Conservation (phyloP, 2,113 vertebrate genomes). For the Xiphophorus maculatus region DNA sequence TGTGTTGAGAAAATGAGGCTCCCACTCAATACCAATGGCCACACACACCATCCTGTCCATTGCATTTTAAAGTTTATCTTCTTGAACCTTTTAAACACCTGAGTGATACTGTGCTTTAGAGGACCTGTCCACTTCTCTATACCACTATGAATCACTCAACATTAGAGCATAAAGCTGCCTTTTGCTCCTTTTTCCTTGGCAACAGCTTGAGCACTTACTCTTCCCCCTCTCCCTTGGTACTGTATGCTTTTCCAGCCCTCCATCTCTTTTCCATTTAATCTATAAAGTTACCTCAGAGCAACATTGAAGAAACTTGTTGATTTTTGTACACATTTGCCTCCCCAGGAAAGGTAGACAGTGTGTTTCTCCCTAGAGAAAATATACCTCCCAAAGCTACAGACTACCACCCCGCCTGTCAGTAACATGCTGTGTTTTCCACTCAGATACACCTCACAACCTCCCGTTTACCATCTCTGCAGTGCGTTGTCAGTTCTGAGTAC, state of each 20-base stretch:
- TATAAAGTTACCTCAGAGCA: conserved; percentile 15
- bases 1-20: conserved; percentile 41
- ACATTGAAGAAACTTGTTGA: conserved; percentile 49
- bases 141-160: conserved; percentile 40
- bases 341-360: conserved; percentile 14
- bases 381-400: conserved; percentile 38
- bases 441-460: conserved; percentile 12
- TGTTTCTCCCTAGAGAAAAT: conserved; percentile 30
- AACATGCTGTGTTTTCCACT: conserved; percentile 3
- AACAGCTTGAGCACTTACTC: conserved; percentile 52
- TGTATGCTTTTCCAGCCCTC: conserved; percentile 19
- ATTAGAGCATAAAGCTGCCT: conserved; percentile 49
- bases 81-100: conserved; percentile 68
- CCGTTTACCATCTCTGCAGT: background rate
- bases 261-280: conserved; percentile 28
- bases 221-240: background rate
- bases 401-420: conserved; percentile 6
- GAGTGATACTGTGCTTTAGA: conserved; percentile 54
- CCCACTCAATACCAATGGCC: conserved; percentile 45
- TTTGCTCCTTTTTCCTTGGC: conserved; percentile 62
- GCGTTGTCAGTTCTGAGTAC: conserved; percentile 23
- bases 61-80: conserved; percentile 57
- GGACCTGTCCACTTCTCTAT: conserved; percentile 39
- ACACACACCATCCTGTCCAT: conserved; percentile 3
- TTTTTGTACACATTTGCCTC: conserved; percentile 34